Evolutionary conservation across 2,113 vertebrate species (phyloP), one percentile per base, ranked within the genome.

Genomic region (Tychaedon coryphoeus): DNA sequence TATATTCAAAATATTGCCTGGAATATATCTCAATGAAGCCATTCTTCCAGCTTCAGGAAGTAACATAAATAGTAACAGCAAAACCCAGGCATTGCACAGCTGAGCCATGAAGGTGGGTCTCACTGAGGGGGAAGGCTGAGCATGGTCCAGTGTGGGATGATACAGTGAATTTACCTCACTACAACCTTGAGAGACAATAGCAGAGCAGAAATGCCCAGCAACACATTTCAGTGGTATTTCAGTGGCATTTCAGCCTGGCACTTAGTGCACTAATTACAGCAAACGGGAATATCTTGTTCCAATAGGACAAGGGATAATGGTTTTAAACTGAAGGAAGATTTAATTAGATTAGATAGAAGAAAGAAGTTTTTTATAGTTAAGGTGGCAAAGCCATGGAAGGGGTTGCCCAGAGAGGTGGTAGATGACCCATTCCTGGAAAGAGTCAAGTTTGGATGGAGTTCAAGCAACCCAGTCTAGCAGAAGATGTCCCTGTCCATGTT

Each of bases 1-100:
- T 94, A 94, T 85, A 86, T 76, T 70, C 54, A 88, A 94, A 95
- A 86, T 93, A 95, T 95, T 96, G 75, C 81, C 93, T 80, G 74
- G 67, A 92, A 95, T 94, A 86, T 48, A 54, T 88, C 85, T 90
- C 75, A 95, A 66, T 94, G 91, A 96, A 79, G 42, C 61, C 78
- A 64, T n/a, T 76, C 40, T 77, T 71, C 78, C 67, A 45, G 38
- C 24, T 51, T 51, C 58, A 76, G 31, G 23, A 67, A 47, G 75
- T 48, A 83, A 74, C 79, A 51, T 26, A 31, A 36, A 64, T 1
- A 81, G 50, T 24, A 83, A 31, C 14, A 70, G 51, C 40, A 88
- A 83, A 93, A 54, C 19, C 0, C 56, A 66, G 28, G 33, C 50
- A 38, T 7, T 51, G 62, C 54, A 25, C 29, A 34, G 73, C 29